Evolutionary conservation across 2,888 invertebrate genomes (phyloP).

Genomic region (Aleiodes alternator): DNA sequence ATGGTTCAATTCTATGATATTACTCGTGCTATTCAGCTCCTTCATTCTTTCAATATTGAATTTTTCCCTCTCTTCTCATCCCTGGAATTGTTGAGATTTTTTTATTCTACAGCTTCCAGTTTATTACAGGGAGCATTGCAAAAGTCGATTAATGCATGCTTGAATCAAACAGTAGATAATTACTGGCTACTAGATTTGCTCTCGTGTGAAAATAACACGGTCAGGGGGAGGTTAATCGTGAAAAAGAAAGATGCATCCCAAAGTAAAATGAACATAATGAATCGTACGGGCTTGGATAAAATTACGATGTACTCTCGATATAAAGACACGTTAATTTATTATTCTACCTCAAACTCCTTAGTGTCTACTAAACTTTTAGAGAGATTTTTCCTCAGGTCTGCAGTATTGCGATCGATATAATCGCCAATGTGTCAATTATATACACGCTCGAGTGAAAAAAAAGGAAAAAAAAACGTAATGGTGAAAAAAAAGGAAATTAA

Average conservation of each 20-base stretch:
- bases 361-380: slow-evolving; percentile 21
- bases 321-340: slow-evolving; percentile 47
- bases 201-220: not conserved
- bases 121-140: not conserved
- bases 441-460: not conserved
- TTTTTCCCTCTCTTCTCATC: not conserved
- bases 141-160: slow-evolving; percentile 30
- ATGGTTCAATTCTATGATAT: too few relatives aligned
- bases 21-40: too few relatives aligned
- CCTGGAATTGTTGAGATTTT: too few relatives aligned
- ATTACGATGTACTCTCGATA: slow-evolving; percentile 36
- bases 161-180: slow-evolving; percentile 7
- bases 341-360: slow-evolving; percentile 4
- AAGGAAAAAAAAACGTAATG: not conserved
- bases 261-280: slow-evolving; percentile 38
- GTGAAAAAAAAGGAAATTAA: not conserved
- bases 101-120: too few relatives aligned
- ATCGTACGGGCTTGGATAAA: slow-evolving; percentile 26
- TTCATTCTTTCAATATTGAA: not conserved
- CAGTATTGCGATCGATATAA: slow-evolving; percentile 30
- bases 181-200: not conserved
- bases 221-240: slow-evolving; percentile 14
- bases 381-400: slow-evolving; percentile 13
- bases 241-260: slow-evolving; percentile 33
- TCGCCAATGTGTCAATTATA: slow-evolving; percentile 39